phyloP scores from a whole-genome alignment of 2,797 vertebrate species.

The Clarias fuscus region DNA sequence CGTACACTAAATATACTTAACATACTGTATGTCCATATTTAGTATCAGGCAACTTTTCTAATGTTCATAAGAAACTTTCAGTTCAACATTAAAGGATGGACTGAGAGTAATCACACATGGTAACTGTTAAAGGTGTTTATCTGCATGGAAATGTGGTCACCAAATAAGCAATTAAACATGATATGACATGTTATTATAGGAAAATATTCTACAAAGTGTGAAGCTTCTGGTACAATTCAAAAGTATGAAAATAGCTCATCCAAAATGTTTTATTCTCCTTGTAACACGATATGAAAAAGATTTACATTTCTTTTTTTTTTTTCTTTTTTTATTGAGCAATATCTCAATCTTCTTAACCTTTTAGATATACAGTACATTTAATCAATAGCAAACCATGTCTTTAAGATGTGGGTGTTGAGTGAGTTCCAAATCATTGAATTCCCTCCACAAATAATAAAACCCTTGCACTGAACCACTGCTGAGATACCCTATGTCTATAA shows the following conservation, averaged over 20 bases:
- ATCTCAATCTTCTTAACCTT: not conserved
- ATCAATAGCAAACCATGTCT: too few species aligned
- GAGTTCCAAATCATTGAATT: too few species aligned
- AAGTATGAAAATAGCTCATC: not conserved
- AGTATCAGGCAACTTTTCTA: not conserved
- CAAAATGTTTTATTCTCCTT: not conserved
- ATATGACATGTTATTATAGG: not conserved
- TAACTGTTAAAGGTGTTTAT: not conserved
- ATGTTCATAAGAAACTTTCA: not conserved
- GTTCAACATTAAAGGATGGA: not conserved
- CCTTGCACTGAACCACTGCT: too few species aligned
- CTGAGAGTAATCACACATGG: not conserved
- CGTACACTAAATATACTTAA: constrained; percentile 19
- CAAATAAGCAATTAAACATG: not conserved
- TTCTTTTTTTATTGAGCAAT: not conserved
- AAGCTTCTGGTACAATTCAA: too few species aligned
- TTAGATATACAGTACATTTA: not conserved
- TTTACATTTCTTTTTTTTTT: not conserved
- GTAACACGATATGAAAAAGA: not conserved
- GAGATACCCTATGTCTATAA: too few species aligned
- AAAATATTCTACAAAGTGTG: not conserved
- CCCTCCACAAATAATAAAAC: too few species aligned
- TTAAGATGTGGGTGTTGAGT: too few species aligned
- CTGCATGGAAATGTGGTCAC: not conserved
- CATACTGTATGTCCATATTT: constrained; percentile 13